These are phyloP conservation scores for Tarsius wallacei DNA, from an alignment of 2,797 vertebrate genomes.

Conservation along the genomic window DNA sequence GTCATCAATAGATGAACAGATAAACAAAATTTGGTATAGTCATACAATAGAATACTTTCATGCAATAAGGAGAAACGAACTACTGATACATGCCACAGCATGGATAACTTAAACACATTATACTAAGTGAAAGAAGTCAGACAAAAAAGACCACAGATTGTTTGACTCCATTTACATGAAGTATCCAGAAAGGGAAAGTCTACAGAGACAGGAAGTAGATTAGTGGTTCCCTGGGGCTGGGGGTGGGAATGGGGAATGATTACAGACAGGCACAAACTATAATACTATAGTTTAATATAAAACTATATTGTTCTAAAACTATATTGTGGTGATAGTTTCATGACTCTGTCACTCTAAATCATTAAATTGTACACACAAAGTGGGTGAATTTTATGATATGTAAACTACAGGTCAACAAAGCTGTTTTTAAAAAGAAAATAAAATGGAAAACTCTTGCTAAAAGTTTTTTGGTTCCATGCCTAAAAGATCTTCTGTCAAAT, in stretches of 20 bases:
- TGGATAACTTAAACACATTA: neutral
- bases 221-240: neutral
- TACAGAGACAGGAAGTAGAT: neutral
- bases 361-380: neutral
- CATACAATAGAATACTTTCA: neutral
- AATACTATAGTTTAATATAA: no score
- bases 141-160: neutral
- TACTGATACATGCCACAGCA: no score
- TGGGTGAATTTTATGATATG: neutral
- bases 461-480: neutral
- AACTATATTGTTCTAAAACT: neutral
- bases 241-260: neutral
- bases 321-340: neutral
- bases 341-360: neutral
- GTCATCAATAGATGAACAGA: neutral
- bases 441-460: constrained; percentile 23
- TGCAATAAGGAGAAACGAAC: neutral
- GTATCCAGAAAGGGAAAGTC: neutral
- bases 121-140: constrained; percentile 17
- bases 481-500: neutral
- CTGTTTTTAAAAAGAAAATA: neutral
- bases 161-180: neutral
- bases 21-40: neutral
- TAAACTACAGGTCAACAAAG: neutral
- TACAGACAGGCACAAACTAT: neutral